phyloP scores from a whole-genome alignment of 1,140 invertebrate genomes.

The Ganaspis sp. region DNA sequence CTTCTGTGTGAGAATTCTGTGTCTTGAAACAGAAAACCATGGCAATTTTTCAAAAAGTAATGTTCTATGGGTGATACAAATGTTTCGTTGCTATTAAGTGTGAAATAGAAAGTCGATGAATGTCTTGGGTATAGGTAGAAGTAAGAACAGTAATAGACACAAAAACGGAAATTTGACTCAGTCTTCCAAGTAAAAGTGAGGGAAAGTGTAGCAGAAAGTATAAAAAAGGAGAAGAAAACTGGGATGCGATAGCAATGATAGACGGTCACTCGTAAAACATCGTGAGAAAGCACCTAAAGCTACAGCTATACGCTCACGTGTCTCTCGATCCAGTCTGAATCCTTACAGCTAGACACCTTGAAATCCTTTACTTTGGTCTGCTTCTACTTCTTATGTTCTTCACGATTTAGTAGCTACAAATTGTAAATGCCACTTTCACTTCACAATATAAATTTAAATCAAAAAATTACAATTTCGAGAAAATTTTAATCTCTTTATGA shows the following conservation, averaged over 20 bases:
- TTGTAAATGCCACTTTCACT: neutral
- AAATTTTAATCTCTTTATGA: no score
- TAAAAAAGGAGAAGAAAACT: slow-evolving; percentile 18
- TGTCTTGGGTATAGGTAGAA: neutral
- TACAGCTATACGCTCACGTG: slow-evolving; percentile 33
- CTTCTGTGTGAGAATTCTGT: no score
- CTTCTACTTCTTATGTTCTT: neutral
- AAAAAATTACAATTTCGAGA: no score
- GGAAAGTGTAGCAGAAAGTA: neutral
- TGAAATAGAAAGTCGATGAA: neutral
- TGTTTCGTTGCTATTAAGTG: neutral
- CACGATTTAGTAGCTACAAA: neutral
- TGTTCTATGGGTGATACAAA: neutral
- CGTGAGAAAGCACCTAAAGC: slow-evolving; percentile 51
- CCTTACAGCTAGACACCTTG: neutral
- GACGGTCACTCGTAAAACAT: slow-evolving; percentile 59
- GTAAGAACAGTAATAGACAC: neutral
- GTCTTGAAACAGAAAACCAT: no score
- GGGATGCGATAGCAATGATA: slow-evolving; percentile 53
- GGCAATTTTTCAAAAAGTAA: no score
- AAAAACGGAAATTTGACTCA: neutral
- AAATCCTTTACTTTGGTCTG: neutral
- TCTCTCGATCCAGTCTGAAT: slow-evolving; percentile 4
- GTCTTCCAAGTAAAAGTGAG: neutral
- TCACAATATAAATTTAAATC: neutral